A percentile compares a stretch with the other conserved stretches of the same genome.
Conservation (phyloP, 2,113 vertebrate genomes). For the Etheostoma cragini region DNA sequence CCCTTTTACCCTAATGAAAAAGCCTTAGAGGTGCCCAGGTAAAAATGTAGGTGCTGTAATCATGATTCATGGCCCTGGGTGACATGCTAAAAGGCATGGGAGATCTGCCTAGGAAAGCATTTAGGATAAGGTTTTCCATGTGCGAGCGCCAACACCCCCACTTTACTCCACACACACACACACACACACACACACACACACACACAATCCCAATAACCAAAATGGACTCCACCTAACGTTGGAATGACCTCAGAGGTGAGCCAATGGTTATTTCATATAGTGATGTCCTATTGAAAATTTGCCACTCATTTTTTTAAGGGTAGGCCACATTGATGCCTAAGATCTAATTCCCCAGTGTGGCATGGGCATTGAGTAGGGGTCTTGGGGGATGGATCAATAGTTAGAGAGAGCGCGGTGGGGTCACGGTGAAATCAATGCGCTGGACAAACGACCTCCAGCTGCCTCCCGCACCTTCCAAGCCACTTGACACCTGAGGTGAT, state of each 20-base stretch:
- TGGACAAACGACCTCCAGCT: slow-evolving; percentile 79
- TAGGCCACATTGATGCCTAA: slow-evolving; percentile 49
- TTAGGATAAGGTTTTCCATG: slow-evolving; percentile 70
- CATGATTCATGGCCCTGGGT: slow-evolving; percentile 78
- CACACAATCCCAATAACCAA: slow-evolving; percentile 72
- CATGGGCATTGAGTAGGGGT: slow-evolving; percentile 68
- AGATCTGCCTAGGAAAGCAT: slow-evolving; percentile 71
- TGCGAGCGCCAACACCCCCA: slow-evolving; percentile 44
- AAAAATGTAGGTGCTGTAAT: slow-evolving; percentile 67
- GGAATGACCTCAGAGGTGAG: slow-evolving; percentile 68
- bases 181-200: slow-evolving; percentile 13
- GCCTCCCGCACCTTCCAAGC: slow-evolving; percentile 65
- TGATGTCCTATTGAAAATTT: slow-evolving; percentile 73
- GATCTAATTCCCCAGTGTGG: slow-evolving; percentile 60
- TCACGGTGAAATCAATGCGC: slow-evolving; percentile 75
- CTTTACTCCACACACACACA: slow-evolving; percentile 31
- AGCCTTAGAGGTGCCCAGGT: slow-evolving; percentile 69
- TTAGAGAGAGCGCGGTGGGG: slow-evolving; percentile 73
- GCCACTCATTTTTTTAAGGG: slow-evolving; percentile 61
- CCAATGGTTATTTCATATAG: slow-evolving; percentile 64
- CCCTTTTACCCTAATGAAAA: slow-evolving; percentile 85
- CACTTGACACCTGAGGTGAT: slow-evolving; percentile 79
- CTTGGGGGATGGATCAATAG: slow-evolving; percentile 76
- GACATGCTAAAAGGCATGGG: slow-evolving; percentile 76
- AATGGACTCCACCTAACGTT: slow-evolving; percentile 58